Conservation (phyloP, 2,888 invertebrate genomes). For the Leistus spinibarbis region DNA sequence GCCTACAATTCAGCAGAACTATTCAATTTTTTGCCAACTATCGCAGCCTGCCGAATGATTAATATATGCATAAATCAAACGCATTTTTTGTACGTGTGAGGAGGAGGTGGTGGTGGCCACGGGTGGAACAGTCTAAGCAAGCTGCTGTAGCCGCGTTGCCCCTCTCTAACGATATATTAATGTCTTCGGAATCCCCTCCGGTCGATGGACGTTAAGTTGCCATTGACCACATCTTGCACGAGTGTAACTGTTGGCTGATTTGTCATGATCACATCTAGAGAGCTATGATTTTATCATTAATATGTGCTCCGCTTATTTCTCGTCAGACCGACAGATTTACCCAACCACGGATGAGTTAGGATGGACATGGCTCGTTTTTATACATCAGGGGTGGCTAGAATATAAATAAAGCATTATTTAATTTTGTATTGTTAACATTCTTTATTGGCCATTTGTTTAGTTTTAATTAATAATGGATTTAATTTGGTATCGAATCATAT, state of each 20-base stretch:
- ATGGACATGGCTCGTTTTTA: neutral
- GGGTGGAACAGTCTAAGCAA: conserved; percentile 21
- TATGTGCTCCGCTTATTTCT: conserved; percentile 8
- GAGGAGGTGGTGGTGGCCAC: neutral
- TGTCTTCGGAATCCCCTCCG: conserved; percentile 11
- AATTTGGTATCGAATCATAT: no score
- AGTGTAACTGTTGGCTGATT: conserved; percentile 16
- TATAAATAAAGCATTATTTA: no score
- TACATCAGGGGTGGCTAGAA: no score
- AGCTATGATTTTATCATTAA: conserved; percentile 32
- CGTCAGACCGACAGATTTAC: neutral
- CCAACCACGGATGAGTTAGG: neutral
- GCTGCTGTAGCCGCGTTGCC: neutral
- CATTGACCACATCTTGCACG: conserved; percentile 26
- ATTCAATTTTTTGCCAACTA: neutral
- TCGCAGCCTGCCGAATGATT: conserved; percentile 10
- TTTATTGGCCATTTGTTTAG: no score
- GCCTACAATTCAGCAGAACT: neutral
- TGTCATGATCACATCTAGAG: conserved; percentile 19
- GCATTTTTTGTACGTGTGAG: conserved; percentile 14
- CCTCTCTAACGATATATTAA: conserved; percentile 34
- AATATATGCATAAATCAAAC: conserved; percentile 27
- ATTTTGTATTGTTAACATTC: no score
- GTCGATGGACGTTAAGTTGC: neutral
- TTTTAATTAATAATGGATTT: no score